Evolutionary conservation across 2,797 vertebrate species (phyloP).

Genomic region (Sternarchorhynchus goeldii): DNA sequence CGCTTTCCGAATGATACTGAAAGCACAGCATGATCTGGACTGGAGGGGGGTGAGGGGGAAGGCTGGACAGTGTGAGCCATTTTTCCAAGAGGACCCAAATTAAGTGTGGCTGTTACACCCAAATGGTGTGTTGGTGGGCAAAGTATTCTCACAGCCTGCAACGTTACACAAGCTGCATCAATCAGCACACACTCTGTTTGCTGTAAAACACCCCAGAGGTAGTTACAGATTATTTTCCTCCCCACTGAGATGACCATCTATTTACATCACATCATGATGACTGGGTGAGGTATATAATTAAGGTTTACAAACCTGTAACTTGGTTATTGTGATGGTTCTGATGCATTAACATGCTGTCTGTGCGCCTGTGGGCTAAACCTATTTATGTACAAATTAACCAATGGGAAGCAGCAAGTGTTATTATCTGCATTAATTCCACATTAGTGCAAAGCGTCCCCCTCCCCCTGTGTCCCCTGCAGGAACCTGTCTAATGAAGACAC

Average conservation of each 20-base stretch:
- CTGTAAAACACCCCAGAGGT: neutral
- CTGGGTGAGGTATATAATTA: constrained; percentile 30
- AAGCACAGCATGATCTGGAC: constrained; percentile 15
- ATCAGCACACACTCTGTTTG: constrained; percentile 17
- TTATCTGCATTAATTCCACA: constrained; percentile 47
- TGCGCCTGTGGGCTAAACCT: constrained; percentile 24
- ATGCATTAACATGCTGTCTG: constrained; percentile 25
- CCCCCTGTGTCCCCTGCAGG: neutral
- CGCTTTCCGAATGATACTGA: constrained; percentile 40
- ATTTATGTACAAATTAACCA: constrained; percentile 31
- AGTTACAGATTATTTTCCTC: constrained; percentile 39
- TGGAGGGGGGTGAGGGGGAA: constrained; percentile 4
- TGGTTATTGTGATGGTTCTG: constrained; percentile 44
- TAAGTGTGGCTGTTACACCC: neutral
- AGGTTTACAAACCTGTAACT: constrained; percentile 40
- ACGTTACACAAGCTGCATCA: constrained; percentile 23
- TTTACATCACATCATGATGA: constrained; percentile 25
- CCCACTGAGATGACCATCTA: constrained; percentile 13
- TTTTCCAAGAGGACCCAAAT: neutral
- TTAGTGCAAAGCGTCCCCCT: constrained; percentile 24
- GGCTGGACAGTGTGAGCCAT: neutral
- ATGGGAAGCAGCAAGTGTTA: constrained; percentile 28
- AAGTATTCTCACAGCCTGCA: neutral
- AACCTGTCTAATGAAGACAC: constrained; percentile 30
- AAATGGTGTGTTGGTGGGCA: neutral